These are phyloP conservation scores for Chironomus tentans DNA, from an alignment of 2,888 invertebrate species.

Conservation along the genomic window DNA sequence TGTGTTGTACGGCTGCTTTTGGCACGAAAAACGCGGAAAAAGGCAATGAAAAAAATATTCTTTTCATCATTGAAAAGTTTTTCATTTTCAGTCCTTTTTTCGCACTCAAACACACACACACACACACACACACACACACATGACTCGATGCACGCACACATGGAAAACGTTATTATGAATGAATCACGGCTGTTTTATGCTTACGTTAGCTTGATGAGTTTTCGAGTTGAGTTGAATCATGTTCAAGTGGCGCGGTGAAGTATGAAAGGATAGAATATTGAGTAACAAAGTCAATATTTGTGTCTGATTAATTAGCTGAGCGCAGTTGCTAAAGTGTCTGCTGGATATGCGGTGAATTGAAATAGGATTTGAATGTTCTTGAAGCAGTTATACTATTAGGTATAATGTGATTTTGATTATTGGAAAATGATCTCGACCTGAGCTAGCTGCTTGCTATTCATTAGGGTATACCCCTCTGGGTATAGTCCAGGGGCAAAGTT, in stretches of 20 bases:
- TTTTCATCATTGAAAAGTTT: neutral
- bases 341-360: no score
- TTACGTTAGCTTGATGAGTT: neutral
- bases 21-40: conserved; percentile 2
- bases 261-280: no score
- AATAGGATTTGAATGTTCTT: no score
- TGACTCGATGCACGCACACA: neutral
- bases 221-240: neutral
- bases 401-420: no score
- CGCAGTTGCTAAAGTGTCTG: no score
- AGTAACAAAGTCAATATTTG: no score
- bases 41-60: neutral
- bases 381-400: no score
- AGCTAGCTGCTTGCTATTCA: no score
- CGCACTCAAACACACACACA: neutral
- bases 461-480: no score
- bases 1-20: conserved; percentile 14
- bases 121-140: neutral
- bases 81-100: neutral
- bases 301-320: no score
- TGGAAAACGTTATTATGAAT: neutral
- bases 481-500: no score
- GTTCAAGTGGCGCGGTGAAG: neutral
- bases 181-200: neutral
- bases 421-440: no score